phyloP scores from a whole-genome alignment of 2,888 invertebrate species.

The Nebria salina region DNA sequence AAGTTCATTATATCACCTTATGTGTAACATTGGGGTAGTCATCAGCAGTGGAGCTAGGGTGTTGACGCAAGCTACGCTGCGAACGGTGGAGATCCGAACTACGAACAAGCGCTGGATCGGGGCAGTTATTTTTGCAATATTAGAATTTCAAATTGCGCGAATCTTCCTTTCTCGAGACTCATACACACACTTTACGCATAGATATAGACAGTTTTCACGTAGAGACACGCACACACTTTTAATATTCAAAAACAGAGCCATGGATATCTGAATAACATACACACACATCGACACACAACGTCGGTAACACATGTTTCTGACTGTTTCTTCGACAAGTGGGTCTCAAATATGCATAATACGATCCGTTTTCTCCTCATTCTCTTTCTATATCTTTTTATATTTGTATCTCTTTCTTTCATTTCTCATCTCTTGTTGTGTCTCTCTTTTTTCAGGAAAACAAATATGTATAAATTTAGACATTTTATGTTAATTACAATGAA shows the following conservation, averaged over 20 bases:
- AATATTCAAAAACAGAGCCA: background rate
- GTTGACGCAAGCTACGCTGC: background rate
- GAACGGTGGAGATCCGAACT: background rate
- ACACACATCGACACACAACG: background rate
- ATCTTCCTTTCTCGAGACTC: background rate
- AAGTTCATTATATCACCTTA: slow-evolving; percentile 17
- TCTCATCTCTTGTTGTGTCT: background rate
- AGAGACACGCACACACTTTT: background rate
- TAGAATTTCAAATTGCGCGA: slow-evolving; percentile 22
- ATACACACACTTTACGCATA: background rate
- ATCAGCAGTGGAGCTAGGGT: background rate
- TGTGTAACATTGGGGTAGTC: slow-evolving; percentile 4
- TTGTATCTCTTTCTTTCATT: background rate
- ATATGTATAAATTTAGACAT: slow-evolving; percentile 38
- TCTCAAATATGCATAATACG: background rate
- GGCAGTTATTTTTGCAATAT: slow-evolving; percentile 26
- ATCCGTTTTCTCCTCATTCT: background rate
- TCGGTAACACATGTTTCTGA: no score
- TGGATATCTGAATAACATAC: background rate
- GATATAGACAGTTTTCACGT: background rate
- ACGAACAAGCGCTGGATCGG: background rate
- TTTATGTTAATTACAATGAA: slow-evolving; percentile 22
- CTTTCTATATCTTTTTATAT: no score
- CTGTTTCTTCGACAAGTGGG: background rate
- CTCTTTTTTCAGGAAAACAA: slow-evolving; percentile 6